phyloP scores from a whole-genome alignment of 1,140 invertebrate genomes.

The Lycorma delicatula region DNA sequence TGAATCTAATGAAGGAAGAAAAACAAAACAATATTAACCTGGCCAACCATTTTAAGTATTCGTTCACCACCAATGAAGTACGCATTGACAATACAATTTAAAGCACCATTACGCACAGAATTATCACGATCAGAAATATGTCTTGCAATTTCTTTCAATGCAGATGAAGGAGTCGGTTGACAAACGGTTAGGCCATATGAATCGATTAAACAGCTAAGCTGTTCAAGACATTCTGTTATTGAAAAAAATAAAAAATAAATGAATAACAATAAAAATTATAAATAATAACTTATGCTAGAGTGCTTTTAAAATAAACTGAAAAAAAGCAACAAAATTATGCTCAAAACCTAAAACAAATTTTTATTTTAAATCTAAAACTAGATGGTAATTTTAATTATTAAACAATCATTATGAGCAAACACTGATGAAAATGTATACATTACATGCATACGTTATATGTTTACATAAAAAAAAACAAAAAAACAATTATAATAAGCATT shows the following conservation, averaged over 20 bases:
- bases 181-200: conserved; percentile 78
- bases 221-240: conserved; percentile 91
- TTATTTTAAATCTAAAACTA: neutral
- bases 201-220: conserved; percentile 79
- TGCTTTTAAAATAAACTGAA: neutral
- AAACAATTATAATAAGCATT: no score
- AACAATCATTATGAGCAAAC: no score
- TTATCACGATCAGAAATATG: conserved; percentile 95
- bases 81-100: conserved; percentile 87
- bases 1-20: conserved; percentile 7
- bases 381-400: neutral
- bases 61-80: conserved; percentile 86
- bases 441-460: no score
- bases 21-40: conserved; percentile 45
- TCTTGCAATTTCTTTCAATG: conserved; percentile 79
- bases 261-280: no score
- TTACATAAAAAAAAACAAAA: no score
- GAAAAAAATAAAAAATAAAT: no score
- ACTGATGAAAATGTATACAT: no score
- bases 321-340: no score
- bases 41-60: conserved; percentile 77
- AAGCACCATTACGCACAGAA: conserved; percentile 87
- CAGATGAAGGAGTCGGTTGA: conserved; percentile 57
- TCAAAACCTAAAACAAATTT: no score
- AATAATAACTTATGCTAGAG: no score